Evolutionary conservation across 2,113 vertebrate genomes (phyloP), one percentile per base, ranked within the genome.

Genomic region (Megaleporinus macrocephalus): DNA sequence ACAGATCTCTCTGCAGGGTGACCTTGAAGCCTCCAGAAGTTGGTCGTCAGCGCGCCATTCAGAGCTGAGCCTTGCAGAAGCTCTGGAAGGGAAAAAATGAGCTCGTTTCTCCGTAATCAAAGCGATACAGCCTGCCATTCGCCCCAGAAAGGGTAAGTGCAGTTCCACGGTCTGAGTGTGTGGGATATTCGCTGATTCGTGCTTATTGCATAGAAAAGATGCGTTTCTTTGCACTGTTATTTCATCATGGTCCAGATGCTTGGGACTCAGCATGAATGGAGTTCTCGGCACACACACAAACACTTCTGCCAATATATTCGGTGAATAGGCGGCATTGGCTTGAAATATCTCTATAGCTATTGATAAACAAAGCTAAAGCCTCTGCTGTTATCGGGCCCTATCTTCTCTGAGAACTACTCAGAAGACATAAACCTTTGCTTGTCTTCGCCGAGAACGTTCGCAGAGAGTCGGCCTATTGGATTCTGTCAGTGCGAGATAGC

Each of bases 21-120:
- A 85, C 83, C 84, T 85, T 85, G 80, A 80, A 83, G 80, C 77
- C 74, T 41, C 70, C 59, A 69, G 76, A 85, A 80, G 78, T 77
- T 83, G 29, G 77, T 70, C 76, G 76, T 83, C 69, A 73, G 53
- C 22, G 74, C 82, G 24, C 75, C 78, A 83, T 76, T 79, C 75
- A 83, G 65, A 49, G 62, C 71, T 57, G 63, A 68, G 69, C 75
- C 36, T 26, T 20, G 49, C 63, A 26, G 69, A n/a, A 29, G 24
- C 62, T 41, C 44, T 7, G 57, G 44, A 69, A 65, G 16, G 29
- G n/a, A 36, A 73, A 65, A 51, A 63, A 61, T 2, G 36, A 72
- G 27, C 61, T 4, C 33, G n/a, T 57, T 73, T 36, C 41, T 26
- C 59, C 51, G 29, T 36, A 69, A 29, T 47, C 44, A 13, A 47